phyloP scores from a whole-genome alignment of 2,888 invertebrate species.

The Lamproptera curius region DNA sequence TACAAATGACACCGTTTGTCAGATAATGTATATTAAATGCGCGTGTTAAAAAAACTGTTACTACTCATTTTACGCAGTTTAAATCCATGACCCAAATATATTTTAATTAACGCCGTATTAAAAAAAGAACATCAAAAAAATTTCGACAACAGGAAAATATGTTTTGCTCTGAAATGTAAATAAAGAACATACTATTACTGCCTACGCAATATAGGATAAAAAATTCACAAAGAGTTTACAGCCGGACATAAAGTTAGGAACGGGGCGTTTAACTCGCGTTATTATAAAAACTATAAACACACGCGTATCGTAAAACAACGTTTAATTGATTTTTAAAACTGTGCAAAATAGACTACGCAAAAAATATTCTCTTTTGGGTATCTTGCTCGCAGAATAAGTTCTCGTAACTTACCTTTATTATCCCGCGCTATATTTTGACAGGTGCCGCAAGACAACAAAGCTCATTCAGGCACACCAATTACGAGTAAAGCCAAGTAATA shows the following conservation, averaged over 20 bases:
- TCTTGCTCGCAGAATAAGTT: constrained; percentile 7
- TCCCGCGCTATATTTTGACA: constrained; percentile 62
- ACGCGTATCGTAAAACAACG: constrained; percentile 16
- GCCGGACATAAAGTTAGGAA: constrained; percentile 36
- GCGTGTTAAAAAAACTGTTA: no score
- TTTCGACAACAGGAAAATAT: neutral
- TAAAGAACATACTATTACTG: constrained; percentile 25
- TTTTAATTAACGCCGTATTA: constrained; percentile 24
- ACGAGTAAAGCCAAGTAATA: constrained; percentile 30
- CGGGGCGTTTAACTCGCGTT: constrained; percentile 34
- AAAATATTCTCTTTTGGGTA: neutral
- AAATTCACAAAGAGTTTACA: constrained; percentile 43
- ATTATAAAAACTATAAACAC: constrained; percentile 29
- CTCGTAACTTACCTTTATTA: constrained; percentile 54
- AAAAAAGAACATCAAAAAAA: neutral
- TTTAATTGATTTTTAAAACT: constrained; percentile 1
- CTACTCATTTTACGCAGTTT: no score
- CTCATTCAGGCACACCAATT: constrained; percentile 34
- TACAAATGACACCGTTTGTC: no score
- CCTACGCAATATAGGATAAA: constrained; percentile 31
- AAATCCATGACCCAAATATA: constrained; percentile 35
- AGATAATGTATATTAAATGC: no score
- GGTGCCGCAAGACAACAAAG: constrained; percentile 57
- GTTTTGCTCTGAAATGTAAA: neutral
- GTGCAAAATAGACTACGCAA: constrained; percentile 29